Evolutionary conservation across 2,888 invertebrate genomes (phyloP).

Genomic region (Philaethria dido): DNA sequence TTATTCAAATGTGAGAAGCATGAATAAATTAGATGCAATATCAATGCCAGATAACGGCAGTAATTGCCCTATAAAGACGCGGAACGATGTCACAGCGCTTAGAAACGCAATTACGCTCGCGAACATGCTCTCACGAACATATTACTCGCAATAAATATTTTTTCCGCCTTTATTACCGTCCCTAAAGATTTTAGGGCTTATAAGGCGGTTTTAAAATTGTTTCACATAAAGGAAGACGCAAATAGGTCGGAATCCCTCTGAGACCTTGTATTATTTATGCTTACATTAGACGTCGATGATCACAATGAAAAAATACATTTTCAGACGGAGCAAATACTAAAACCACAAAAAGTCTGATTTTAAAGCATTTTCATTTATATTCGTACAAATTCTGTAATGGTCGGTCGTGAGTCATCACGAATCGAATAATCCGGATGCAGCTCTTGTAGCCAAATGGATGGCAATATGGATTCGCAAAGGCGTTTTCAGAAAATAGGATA

Average conservation of each 20-base stretch:
- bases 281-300: not conserved
- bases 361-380: conserved; percentile 35
- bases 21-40: conserved; percentile 81
- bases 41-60: conserved; percentile 81
- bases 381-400: conserved; percentile 35
- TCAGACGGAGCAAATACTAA: conserved; percentile 2
- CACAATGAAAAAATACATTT: not conserved
- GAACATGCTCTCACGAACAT: conserved; percentile 72
- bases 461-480: conserved; percentile 62
- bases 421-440: conserved; percentile 54
- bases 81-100: conserved; percentile 77
- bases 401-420: conserved; percentile 53
- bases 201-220: conserved; percentile 43
- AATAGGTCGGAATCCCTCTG: conserved; percentile 1
- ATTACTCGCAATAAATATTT: conserved; percentile 64
- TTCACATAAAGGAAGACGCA: conserved; percentile 10
- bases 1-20: conserved; percentile 67
- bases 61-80: conserved; percentile 81
- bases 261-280: conserved; percentile 12
- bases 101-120: conserved; percentile 75
- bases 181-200: conserved; percentile 61
- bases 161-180: conserved; percentile 66
- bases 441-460: conserved; percentile 63
- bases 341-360: conserved; percentile 24
- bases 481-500: conserved; percentile 65